Base-by-base conservation (phyloP, 2,888 invertebrate species). In the Crepidodera aurea region DNA sequence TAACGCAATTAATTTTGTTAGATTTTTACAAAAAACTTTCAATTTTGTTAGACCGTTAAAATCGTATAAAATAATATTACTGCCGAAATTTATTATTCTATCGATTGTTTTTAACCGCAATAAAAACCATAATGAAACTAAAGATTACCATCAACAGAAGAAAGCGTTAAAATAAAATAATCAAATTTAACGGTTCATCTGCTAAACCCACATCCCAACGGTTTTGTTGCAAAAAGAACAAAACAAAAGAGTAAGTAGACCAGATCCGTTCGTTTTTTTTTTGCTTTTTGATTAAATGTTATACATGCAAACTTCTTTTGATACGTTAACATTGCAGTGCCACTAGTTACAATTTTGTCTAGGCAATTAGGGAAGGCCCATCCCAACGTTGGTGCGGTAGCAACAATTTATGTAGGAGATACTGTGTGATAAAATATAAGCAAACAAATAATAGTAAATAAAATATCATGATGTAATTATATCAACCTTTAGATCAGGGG, bases 131-230 rank as follows among this genome's bases (percentile, higher is more conserved):
- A 46, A 46, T 46, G 27, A 46, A 44, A 46, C 25, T 18, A 12
- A 34, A 51, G 10, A 5, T 29, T 18, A 40, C 40, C 40, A 16
- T 16, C 12, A 40, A 16, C 16, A 29, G 48, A 34, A 18, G 51
- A 37, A 51, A 51, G 37, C 51, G 51, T 12, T 19, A 13, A 51
- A 51, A 34, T 19, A 32, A 51, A 51, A 51, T 51, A 51, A 51
- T 51, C 22, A 51, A 51, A 51, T 51, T 51, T 51, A 51, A 51
- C 37, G 51, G 51, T 51, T 51, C 51, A 51, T 37, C 18, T 13
- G 22, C 22, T 51, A 19, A 37, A 22, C 51, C 19, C 19, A 51
- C 51, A 51, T 19, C 37, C n/a, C 22, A 34, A 13, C 13, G 51
- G 34, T 29, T 32, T 29, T 13, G 16, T 16, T 32, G 27, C 46